phyloP scores from a whole-genome alignment of 2,888 invertebrate species.

The Acrobasis suavella region DNA sequence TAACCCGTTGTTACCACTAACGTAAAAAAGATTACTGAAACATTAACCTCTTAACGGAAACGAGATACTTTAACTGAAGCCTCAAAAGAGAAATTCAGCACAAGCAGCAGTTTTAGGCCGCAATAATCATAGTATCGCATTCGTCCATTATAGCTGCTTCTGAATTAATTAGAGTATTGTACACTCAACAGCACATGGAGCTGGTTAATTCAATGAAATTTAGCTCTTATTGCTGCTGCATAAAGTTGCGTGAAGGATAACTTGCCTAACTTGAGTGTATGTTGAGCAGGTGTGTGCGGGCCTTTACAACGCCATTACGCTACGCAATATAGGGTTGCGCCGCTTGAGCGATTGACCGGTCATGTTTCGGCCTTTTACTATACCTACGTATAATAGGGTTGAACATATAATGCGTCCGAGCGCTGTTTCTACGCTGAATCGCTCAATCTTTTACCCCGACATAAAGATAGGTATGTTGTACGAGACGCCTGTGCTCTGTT shows the following conservation, averaged over 20 bases:
- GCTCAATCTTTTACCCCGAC: constrained; percentile 23
- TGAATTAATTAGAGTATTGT: constrained; percentile 73
- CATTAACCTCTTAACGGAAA: constrained; percentile 34
- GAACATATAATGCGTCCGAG: constrained; percentile 22
- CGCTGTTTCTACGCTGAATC: constrained; percentile 19
- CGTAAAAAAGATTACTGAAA: constrained; percentile 31
- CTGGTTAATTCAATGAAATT: too few relatives aligned
- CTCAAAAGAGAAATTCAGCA: constrained; percentile 50
- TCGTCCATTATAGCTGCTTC: constrained; percentile 58
- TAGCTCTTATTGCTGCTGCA: too few relatives aligned
- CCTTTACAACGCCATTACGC: constrained; percentile 27
- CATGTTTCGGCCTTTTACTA: constrained; percentile 33
- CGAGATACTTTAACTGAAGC: constrained; percentile 41
- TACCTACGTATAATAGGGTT: constrained; percentile 18
- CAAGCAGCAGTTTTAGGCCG: constrained; percentile 45
- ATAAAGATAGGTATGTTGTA: constrained; percentile 20
- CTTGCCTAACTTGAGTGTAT: too few relatives aligned
- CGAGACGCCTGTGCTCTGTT: constrained; percentile 14
- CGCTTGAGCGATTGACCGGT: constrained; percentile 63
- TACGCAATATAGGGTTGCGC: constrained; percentile 24
- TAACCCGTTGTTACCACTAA: constrained; percentile 7
- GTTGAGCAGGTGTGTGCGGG: constrained; percentile 29
- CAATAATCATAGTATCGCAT: constrained; percentile 62
- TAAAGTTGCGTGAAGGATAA: too few relatives aligned
- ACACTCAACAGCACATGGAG: neutral